Percentiles rank a stretch among this genome's conserved stretches.
Conservation (phyloP, 1,140 invertebrate species). For the Asbolus verrucosus region DNA sequence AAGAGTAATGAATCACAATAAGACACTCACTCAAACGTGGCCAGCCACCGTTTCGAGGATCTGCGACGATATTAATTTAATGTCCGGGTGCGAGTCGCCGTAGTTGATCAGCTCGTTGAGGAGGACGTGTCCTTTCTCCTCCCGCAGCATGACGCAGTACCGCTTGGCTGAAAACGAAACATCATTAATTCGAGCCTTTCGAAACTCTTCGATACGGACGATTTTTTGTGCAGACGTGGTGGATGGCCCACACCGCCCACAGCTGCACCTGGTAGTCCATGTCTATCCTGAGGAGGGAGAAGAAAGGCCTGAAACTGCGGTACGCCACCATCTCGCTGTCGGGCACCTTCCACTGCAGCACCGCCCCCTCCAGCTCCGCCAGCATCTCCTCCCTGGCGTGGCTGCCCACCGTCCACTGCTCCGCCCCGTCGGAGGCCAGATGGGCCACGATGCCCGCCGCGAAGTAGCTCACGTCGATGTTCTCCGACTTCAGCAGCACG, state of each 20-base stretch:
- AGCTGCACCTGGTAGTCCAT: constrained; percentile 78
- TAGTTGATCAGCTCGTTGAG: constrained; percentile 66
- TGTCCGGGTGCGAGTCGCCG: constrained; percentile 62
- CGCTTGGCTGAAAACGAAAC: constrained; percentile 70
- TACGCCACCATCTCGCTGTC: constrained; percentile 88
- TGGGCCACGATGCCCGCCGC: constrained; percentile 86
- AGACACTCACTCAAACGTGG: background rate
- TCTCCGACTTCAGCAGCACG: constrained; percentile 72
- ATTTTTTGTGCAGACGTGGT: constrained; percentile 86
- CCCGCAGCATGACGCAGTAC: constrained; percentile 79
- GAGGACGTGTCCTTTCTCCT: constrained; percentile 73
- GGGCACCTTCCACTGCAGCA: constrained; percentile 78
- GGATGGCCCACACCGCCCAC: constrained; percentile 88
- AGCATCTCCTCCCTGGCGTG: constrained; percentile 69
- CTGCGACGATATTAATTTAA: constrained; percentile 65
- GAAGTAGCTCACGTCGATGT: constrained; percentile 87
- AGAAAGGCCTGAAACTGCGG: constrained; percentile 84
- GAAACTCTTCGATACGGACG: constrained; percentile 66
- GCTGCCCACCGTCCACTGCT: constrained; percentile 67
- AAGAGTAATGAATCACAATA: constrained; percentile 16
- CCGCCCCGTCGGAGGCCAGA: constrained; percentile 74
- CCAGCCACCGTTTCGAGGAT: constrained; percentile 56
- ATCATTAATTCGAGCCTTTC: background rate
- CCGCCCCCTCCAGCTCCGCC: constrained; percentile 70
- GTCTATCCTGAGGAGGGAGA: constrained; percentile 73